These are phyloP conservation scores for Eleutherodactylus coqui DNA, from an alignment of 2,797 vertebrate species.

Conservation along the genomic window DNA sequence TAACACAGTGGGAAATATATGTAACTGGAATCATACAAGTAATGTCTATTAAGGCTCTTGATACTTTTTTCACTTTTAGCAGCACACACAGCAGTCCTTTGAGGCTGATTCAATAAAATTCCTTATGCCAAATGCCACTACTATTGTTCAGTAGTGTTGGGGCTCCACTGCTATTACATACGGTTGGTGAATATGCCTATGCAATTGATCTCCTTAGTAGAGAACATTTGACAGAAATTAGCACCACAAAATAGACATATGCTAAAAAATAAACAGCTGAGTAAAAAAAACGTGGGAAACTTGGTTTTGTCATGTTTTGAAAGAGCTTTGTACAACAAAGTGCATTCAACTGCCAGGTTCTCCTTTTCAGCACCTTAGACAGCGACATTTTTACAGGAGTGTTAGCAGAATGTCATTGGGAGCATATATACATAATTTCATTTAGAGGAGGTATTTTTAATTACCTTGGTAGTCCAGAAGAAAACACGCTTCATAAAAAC, in stretches of 20 bases:
- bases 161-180: neutral
- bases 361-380: constrained; percentile 40
- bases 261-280: neutral
- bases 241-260: neutral
- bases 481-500: constrained; percentile 45
- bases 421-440: constrained; percentile 27
- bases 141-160: no score
- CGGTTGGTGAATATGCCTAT: neutral
- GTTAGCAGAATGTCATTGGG: neutral
- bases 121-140: neutral
- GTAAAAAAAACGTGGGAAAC: neutral
- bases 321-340: no score
- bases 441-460: constrained; percentile 48
- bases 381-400: neutral
- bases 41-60: no score
- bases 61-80: no score
- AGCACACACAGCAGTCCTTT: no score
- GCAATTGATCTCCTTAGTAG: neutral
- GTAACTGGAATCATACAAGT: no score
- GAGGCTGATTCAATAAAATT: neutral
- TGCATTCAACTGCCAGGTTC: neutral
- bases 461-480: constrained; percentile 33
- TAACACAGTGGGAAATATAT: no score
- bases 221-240: neutral
- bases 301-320: neutral